Evolutionary conservation across 2,888 invertebrate species (phyloP).

Genomic region (Corbicula japonica): DNA sequence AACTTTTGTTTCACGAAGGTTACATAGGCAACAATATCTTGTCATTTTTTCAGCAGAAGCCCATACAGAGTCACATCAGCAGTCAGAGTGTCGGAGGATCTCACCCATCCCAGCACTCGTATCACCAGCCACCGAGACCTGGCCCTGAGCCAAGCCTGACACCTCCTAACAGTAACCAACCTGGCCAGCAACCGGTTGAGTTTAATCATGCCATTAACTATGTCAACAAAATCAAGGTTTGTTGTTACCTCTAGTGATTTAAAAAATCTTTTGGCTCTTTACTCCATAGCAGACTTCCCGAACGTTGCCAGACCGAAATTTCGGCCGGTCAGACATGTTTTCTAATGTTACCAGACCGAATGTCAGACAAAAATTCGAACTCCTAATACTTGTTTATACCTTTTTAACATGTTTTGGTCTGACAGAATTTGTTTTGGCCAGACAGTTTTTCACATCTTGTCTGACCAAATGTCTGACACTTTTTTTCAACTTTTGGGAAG

Average conservation of each 20-base stretch:
- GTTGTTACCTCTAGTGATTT: neutral
- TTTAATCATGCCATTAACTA: conserved; percentile 99
- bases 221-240: conserved; percentile 99
- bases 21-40: neutral
- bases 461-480: too few relatives aligned
- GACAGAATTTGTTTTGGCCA: neutral
- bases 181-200: conserved; percentile 93
- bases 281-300: neutral
- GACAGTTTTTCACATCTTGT: too few relatives aligned
- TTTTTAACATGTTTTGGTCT: neutral
- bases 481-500: too few relatives aligned
- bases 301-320: neutral
- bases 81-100: conserved; percentile 58
- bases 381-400: neutral
- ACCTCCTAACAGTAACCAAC: conserved; percentile 63
- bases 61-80: conserved; percentile 72
- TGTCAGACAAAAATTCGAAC: neutral
- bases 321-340: neutral
- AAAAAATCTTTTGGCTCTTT: neutral
- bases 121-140: conserved; percentile 71
- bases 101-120: conserved; percentile 72
- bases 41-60: conserved; percentile 62
- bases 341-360: neutral
- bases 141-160: conserved; percentile 55
- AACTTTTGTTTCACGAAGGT: neutral